These are phyloP conservation scores for Agrochola lychnidis DNA, from an alignment of 2,888 invertebrate species.

Conservation along the genomic window DNA sequence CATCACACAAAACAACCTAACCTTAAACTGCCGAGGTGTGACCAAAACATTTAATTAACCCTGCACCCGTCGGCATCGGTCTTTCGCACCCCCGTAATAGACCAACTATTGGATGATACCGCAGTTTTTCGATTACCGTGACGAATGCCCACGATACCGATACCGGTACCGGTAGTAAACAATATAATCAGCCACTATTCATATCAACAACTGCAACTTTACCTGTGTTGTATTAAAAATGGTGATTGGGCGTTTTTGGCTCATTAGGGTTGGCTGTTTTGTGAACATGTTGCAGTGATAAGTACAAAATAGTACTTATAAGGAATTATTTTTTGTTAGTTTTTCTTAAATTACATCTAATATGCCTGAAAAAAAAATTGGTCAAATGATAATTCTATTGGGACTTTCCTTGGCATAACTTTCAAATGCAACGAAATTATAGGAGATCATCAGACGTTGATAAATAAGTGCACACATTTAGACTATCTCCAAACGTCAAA, in stretches of 20 bases:
- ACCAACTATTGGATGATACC: slow-evolving; percentile 84
- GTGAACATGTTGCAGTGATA: neutral
- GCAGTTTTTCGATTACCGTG: slow-evolving; percentile 88
- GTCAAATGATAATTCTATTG: neutral
- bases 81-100: slow-evolving; percentile 84
- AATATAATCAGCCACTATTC: slow-evolving; percentile 90
- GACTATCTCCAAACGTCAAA: neutral
- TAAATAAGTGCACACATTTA: neutral
- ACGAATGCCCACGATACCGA: slow-evolving; percentile 84
- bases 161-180: slow-evolving; percentile 80
- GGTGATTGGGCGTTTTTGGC: slow-evolving; percentile 85
- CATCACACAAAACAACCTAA: slow-evolving; percentile 42
- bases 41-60: slow-evolving; percentile 79
- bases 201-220: slow-evolving; percentile 74
- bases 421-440: neutral
- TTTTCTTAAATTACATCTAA: neutral
- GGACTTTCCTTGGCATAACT: neutral
- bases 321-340: neutral
- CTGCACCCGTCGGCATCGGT: slow-evolving; percentile 77
- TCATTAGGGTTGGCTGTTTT: slow-evolving; percentile 63
- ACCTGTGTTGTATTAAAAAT: slow-evolving; percentile 86
- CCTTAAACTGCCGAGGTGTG: slow-evolving; percentile 64
- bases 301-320: neutral
- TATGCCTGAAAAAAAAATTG: neutral
- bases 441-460: neutral